Base-by-base conservation (phyloP, 2,888 invertebrate species). In the Melanargia galathea region DNA sequence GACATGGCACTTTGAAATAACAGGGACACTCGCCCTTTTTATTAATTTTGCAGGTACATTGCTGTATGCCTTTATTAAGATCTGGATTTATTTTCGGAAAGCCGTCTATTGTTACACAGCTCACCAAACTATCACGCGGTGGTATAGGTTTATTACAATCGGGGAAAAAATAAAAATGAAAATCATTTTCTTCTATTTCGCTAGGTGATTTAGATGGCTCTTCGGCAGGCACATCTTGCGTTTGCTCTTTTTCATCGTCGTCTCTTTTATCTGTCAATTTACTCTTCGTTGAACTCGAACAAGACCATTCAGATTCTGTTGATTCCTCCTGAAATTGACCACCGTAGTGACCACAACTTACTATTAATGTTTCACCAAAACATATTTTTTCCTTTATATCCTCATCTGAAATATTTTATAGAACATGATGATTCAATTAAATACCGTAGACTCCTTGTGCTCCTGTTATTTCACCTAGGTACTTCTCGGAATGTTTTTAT, bases 311-410 rank as follows among this genome's bases (percentile, higher is more conserved):
- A 69, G 79, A 92, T 64, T 81, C 90, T 68, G 78, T 89, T 38
- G 67, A 84, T 73, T 73, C 90, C 71, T 72, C 82, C 3, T 77
- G 75, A 45, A 78, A 62, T 11, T 80, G 74, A 20, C 83, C 84
- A 30, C 84, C 86, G 67, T 78, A 75, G 70, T 92, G 89, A 8
- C 92, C 84, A 70, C 90, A 92, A 73, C 93, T 92, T 57, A 93
- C 83, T 55, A 93, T 73, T 51, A 93, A 76, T 5, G 88, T 87
- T 81, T 93, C 93, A 24, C 86, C 86, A 74, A 93, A 93, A 71
- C 92, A 86, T 70, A 93, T 70, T 68, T 90, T 79, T 69, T 87
- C 78, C 71, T 92, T 92, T 33, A 92, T 69, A 35, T 79, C 75
- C 46, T 91, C 86, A 75, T 93, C 93, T 93, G 71, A 58, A 79